Evolutionary conservation across 2,888 invertebrate genomes (phyloP), one percentile per base, ranked within the genome.

Genomic region (Tetragonisca angustula): DNA sequence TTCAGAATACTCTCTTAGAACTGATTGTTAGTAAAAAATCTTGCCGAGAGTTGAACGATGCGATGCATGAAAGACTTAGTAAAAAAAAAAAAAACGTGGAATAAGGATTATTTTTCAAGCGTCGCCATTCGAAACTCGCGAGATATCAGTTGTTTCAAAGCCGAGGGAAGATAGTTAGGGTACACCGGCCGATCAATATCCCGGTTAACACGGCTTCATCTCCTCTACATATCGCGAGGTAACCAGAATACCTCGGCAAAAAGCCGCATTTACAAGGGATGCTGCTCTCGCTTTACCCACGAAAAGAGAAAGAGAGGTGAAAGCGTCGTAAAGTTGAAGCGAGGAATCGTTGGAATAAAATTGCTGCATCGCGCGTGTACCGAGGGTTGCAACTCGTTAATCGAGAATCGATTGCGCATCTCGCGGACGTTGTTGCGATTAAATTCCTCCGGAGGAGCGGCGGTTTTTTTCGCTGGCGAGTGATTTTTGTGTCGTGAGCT

Each of bases 371-470:
- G 67, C 80, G 50, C 9, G 61, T 61, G 61, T 67, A 24, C 27
- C 17, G 56, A 50, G 50, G 67, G 64, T 50, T 61, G 64, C 67
- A 56, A 67, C 54, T 32, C 83, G 70, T 88, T 87, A 88, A 89
- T 89, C 87, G 84, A 75, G 76, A 85, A 89, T 87, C 88, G 87
- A 89, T 52, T 83, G 62, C 59, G 59, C 56, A 70, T 59, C 67
- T 74, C n/a, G 36, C 50, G 68, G 67, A 62, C 71, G 64, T 68
- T 81, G 43, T 61, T 2, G 36, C 76, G 27, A 17, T 78, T 79
- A 74, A 83, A 86, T 84, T 82, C 79, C 76, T 79, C 77, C 61
- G 70, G 68, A 36, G 77, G 72, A 52, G 36, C 24, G 70, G 73
- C 69, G 61, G 61, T 15, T n/a, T 21, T 21, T 17, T 27, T 5